Conservation (phyloP, 2,797 vertebrate species). For the Cossypha dichroa region DNA sequence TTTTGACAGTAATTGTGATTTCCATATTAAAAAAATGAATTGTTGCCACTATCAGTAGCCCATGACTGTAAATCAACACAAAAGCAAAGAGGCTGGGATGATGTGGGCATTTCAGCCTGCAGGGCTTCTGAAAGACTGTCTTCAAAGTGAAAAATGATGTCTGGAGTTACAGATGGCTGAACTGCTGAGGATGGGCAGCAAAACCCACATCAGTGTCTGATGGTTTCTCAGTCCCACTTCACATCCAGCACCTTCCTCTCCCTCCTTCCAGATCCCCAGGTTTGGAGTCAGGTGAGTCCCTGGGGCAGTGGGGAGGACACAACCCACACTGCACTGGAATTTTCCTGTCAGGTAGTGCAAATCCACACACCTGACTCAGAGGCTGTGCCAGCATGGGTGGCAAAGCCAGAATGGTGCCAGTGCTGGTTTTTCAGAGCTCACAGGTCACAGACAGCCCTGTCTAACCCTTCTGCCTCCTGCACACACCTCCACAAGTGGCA, state of each 20-base stretch:
- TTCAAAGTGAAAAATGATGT: neutral
- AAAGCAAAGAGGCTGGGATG: neutral
- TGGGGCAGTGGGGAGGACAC: fast-evolving
- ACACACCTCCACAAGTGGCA: fast-evolving
- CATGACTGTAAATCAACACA: neutral
- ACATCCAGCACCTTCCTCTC: neutral
- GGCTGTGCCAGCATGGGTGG: fast-evolving
- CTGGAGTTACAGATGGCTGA: neutral
- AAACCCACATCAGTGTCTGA: neutral
- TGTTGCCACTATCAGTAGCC: neutral
- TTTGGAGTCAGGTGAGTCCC: neutral
- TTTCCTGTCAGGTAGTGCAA: neutral
- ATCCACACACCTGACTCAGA: neutral
- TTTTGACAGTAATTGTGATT: neutral
- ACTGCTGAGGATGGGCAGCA: neutral
- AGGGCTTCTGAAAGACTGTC: neutral
- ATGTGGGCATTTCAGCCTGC: neutral
- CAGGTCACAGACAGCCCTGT: neutral
- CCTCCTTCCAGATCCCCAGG: neutral
- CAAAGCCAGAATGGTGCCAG: neutral
- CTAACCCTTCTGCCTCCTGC: neutral
- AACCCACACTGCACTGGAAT: neutral
- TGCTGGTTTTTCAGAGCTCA: neutral
- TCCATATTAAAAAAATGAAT: neutral
- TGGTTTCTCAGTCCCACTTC: neutral